These are phyloP conservation scores for Spatula versicolor DNA, from an alignment of 2,797 vertebrate genomes.

Conservation along the genomic window DNA sequence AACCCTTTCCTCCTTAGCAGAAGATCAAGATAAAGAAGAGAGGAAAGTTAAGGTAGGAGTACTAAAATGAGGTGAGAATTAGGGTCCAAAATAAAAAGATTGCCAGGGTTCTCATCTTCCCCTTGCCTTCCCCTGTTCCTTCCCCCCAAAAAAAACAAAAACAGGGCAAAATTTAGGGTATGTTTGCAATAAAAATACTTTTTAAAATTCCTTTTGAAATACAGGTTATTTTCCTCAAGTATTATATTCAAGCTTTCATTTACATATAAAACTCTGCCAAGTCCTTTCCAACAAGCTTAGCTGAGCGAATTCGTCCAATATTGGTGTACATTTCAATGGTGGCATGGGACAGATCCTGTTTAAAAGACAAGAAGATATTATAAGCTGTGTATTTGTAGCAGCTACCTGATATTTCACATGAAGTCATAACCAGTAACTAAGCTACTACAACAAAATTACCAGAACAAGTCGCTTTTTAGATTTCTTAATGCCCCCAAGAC, in stretches of 20 bases:
- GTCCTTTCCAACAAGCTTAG: slow-evolving; percentile 93
- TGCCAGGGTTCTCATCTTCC: fast-evolving
- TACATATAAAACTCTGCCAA: slow-evolving; percentile 98
- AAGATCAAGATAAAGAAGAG: neutral
- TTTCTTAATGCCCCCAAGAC: neutral
- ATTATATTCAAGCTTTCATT: slow-evolving; percentile 2
- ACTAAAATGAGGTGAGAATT: neutral
- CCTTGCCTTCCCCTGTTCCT: too few relatives aligned
- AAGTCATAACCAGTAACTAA: neutral
- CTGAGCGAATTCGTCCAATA: slow-evolving; percentile 91
- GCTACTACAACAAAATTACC: neutral
- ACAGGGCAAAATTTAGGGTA: neutral
- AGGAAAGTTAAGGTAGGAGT: neutral
- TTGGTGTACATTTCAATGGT: slow-evolving; percentile 95
- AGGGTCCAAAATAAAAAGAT: neutral
- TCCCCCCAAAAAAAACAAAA: neutral
- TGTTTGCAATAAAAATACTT: neutral
- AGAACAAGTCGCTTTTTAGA: neutral
- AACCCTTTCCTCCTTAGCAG: neutral
- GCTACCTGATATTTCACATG: neutral
- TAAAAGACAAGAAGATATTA: slow-evolving; percentile 5
- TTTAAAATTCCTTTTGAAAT: neutral
- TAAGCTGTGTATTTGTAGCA: neutral
- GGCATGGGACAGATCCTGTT: slow-evolving; percentile 92
- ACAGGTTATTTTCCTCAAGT: neutral